Base-by-base conservation (phyloP, 2,888 invertebrate species). In the Eulithis prunata region DNA sequence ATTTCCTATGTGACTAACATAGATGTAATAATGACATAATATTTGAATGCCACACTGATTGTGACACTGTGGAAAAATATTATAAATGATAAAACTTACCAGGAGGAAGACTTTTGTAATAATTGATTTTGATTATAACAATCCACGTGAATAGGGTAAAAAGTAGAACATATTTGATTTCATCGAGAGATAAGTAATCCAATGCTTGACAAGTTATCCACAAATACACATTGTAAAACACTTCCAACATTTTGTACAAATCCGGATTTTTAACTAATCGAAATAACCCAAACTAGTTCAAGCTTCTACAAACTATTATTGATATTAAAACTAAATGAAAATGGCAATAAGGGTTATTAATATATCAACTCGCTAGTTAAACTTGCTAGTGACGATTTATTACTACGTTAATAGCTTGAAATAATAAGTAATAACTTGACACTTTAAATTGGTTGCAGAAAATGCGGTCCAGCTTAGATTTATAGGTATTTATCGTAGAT, bases 101-200 rank as follows among this genome's bases (percentile, higher is more conserved):
- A 41, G 78, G 78, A 1, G 79, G 79, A 51, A 79, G 77, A 10
- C 13, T 70, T 68, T 60, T 71, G 53, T 75, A 71, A 62, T 71
- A 71, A 41, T 52, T 65, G 8, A 74, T 8, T 12, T 67, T 60
- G 51, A 65, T 71, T 10, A 71, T 14, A 36, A 71, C 12, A 21
- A 69, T 58, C 70, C 71, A 74, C 57, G 49, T 7, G 8, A 62
- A 13, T 14, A 65, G 53, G 10, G 57, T 41, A 8, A 58, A 66
- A 51, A 71, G 47, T 51, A 66, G 0, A 7, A 21, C 8, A 38
- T 65, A 56, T 61, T 71, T 64, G n/a, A 70, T 7, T 36, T 62
- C 45, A 41, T 62, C 38, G 7, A 62, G 45, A 36, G 47, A 57
- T 32, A 66, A 13, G 54, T 58, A 43, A 38, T 28, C 43, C n/a